A percentile compares a stretch with the other conserved stretches of the same genome.
phyloP scores from a whole-genome alignment of 2,113 vertebrate species.

The Myodes glareolus region DNA sequence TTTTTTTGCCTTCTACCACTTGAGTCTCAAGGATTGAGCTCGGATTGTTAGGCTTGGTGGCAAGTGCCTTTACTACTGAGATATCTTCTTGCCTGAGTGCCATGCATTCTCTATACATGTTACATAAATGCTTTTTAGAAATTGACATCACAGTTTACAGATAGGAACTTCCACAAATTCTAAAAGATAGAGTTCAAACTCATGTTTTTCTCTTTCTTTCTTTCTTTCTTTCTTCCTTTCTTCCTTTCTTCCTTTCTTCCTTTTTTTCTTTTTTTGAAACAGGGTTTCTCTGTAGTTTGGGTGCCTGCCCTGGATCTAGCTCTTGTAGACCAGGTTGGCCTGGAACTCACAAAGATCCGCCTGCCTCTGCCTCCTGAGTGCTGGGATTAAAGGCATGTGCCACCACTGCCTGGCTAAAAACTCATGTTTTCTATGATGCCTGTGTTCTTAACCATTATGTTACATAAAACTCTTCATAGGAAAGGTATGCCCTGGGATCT shows the following conservation, averaged over 20 bases:
- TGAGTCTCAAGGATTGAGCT: not conserved
- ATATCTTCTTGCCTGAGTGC: not conserved
- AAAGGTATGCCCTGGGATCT: not conserved
- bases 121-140: slow-evolving; percentile 19
- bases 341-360: too few species aligned
- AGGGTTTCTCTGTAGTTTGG: too few species aligned
- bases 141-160: not conserved
- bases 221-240: too few species aligned
- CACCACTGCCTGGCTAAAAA: too few species aligned
- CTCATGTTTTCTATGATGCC: not conserved
- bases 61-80: not conserved
- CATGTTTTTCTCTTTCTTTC: not conserved
- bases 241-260: too few species aligned
- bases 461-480: not conserved
- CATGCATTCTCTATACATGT: not conserved
- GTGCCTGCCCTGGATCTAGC: too few species aligned
- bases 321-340: too few species aligned
- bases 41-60: not conserved
- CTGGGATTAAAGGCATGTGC: too few species aligned
- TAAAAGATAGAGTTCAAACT: not conserved
- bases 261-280: too few species aligned
- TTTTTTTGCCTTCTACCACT: not conserved
- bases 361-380: too few species aligned
- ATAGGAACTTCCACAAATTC: not conserved
- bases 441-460: not conserved